A percentile compares a stretch with the other conserved stretches of the same genome.
These are phyloP conservation scores for Notothenia coriiceps DNA, from an alignment of 2,113 vertebrate genomes.

Conservation along the genomic window DNA sequence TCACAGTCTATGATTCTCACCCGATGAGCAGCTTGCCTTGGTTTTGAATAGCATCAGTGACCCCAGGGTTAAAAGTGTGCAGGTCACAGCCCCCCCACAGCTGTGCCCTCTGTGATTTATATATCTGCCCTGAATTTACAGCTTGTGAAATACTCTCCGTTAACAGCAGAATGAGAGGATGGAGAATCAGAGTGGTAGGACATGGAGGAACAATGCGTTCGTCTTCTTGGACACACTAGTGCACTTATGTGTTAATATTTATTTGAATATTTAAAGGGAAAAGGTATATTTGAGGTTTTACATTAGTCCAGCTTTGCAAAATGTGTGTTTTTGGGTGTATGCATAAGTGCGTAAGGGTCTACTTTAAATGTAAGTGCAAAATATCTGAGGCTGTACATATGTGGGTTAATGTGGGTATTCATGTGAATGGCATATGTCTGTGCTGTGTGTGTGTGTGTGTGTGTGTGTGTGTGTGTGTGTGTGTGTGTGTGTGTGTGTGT, in stretches of 20 bases:
- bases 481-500: constrained; percentile 14
- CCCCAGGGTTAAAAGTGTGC: constrained; percentile 73
- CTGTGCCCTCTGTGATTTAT: constrained; percentile 77
- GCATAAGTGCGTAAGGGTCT: neutral
- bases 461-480: constrained; percentile 19
- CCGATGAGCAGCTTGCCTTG: constrained; percentile 36
- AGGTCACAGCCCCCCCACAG: constrained; percentile 47
- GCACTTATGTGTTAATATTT: neutral
- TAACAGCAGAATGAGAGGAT: constrained; percentile 62
- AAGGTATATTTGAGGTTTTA: neutral
- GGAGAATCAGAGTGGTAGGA: constrained; percentile 7
- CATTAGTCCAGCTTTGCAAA: neutral
- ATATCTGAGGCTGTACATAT: neutral
- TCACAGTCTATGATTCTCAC: neutral
- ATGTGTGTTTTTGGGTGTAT: neutral
- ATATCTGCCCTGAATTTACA: constrained; percentile 80
- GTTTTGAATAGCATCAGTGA: constrained; percentile 77
- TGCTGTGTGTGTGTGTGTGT: constrained; percentile 21
- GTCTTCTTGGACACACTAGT: constrained; percentile 12
- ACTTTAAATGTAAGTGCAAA: neutral
- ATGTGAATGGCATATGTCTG: constrained; percentile 26
- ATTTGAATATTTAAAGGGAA: neutral
- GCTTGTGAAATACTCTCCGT: constrained; percentile 79
- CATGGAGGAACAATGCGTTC: constrained; percentile 40
- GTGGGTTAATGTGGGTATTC: constrained; percentile 28